A percentile compares a stretch with the other conserved stretches of the same genome.
Conservation (phyloP, 2,113 vertebrate genomes). For the Emydocephalus ijimae region DNA sequence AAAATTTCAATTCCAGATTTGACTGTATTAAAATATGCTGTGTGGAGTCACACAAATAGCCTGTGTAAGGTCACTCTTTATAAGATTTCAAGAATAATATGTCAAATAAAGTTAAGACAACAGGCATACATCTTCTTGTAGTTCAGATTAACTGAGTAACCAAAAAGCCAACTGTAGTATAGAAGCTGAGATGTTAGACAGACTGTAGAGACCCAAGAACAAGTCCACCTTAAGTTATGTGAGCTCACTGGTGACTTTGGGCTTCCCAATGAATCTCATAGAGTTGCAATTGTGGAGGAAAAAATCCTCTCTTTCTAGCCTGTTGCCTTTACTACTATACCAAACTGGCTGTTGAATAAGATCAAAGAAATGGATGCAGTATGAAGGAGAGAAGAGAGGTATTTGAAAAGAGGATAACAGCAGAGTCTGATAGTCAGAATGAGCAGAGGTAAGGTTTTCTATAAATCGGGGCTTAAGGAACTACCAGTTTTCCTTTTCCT, state of each 20-base stretch:
- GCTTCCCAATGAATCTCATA: background rate
- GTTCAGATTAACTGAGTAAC: background rate
- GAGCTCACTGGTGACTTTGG: background rate
- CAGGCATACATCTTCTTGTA: background rate
- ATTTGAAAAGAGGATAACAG: background rate
- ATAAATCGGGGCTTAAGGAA: background rate
- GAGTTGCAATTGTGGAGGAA: background rate
- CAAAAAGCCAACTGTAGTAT: background rate
- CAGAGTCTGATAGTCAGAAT: background rate
- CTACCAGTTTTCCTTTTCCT: background rate
- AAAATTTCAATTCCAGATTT: background rate
- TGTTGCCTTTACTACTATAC: background rate
- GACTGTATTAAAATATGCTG: background rate
- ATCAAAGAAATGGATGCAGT: background rate
- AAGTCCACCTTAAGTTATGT: background rate
- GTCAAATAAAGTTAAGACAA: background rate
- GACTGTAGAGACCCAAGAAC: background rate
- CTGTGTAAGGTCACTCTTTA: background rate
- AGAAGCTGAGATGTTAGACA: background rate
- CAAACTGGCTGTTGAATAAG: background rate
- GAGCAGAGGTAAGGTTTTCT: background rate
- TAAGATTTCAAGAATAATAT: background rate
- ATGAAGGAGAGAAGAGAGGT: background rate
- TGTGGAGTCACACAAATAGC: background rate
- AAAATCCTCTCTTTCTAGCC: background rate